These are phyloP conservation scores for Dipodomys stephensi DNA, from an alignment of 2,113 vertebrate species.

Conservation along the genomic window DNA sequence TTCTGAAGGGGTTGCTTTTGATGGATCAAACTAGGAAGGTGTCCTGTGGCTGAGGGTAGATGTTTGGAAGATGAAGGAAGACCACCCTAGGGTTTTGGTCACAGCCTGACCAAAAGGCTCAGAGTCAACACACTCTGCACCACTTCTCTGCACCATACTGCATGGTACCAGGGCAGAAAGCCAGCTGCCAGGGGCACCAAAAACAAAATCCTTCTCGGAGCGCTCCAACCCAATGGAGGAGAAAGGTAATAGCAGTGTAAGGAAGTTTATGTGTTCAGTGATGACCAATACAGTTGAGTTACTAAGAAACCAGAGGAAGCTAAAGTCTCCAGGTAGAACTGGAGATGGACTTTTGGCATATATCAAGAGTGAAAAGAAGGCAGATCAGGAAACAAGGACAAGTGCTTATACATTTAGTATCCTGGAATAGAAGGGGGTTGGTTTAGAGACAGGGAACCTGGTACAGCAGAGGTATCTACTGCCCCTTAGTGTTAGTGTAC, in stretches of 20 bases:
- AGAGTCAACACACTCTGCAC: neutral
- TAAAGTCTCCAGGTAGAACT: neutral
- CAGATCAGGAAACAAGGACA: neutral
- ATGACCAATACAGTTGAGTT: neutral
- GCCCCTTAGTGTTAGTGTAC: conserved; percentile 48
- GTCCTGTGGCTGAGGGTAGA: neutral
- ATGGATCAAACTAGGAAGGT: neutral
- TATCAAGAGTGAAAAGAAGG: neutral
- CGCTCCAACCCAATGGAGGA: neutral
- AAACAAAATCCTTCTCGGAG: neutral
- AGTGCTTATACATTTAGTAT: neutral
- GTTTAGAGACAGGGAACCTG: too few relatives aligned
- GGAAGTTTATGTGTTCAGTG: neutral
- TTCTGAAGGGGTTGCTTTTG: neutral
- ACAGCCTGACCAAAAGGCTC: neutral
- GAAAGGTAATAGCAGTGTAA: neutral
- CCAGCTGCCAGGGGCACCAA: too few relatives aligned
- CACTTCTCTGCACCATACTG: neutral
- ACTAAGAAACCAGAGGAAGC: neutral
- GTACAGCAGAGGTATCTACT: conserved; percentile 8
- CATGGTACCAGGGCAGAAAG: neutral
- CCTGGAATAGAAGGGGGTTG: neutral
- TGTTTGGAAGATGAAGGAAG: neutral
- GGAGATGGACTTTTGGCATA: neutral
- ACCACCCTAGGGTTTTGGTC: neutral